phyloP scores from a whole-genome alignment of 2,113 vertebrate genomes.

The Pomatostomus ruficeps region DNA sequence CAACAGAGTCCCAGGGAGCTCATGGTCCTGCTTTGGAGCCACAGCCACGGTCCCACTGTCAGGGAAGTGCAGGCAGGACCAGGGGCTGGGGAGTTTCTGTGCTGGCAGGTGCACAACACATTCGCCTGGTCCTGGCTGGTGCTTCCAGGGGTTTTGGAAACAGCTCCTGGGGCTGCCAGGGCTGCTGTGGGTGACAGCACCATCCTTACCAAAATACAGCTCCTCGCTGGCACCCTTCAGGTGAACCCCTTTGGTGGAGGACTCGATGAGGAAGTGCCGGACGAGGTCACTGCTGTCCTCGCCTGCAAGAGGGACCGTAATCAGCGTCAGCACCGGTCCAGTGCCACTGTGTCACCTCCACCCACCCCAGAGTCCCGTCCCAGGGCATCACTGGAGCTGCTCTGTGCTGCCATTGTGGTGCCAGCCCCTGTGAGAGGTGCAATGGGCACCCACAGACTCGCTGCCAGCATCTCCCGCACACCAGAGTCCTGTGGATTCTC shows the following conservation, averaged over 20 bases:
- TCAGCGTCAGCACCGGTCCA: fast-evolving
- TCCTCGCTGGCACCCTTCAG: slow-evolving; percentile 86
- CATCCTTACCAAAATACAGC: slow-evolving; percentile 84
- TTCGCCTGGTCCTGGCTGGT: neutral
- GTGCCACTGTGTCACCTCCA: fast-evolving
- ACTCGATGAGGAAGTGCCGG: slow-evolving; percentile 90
- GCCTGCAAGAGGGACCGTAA: neutral
- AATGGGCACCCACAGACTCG: fast-evolving
- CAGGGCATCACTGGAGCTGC: neutral
- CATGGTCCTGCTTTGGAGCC: neutral
- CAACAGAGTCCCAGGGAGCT: neutral
- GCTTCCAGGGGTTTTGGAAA: neutral
- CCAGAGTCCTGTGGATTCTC: neutral
- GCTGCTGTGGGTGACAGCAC: neutral
- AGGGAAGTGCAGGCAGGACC: neutral
- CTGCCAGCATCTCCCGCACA: neutral
- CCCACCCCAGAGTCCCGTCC: neutral
- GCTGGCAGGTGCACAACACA: neutral
- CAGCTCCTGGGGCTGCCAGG: neutral
- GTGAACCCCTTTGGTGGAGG: slow-evolving; percentile 86
- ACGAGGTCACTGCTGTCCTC: slow-evolving; percentile 66
- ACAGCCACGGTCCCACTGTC: fast-evolving
- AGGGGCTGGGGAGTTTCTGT: neutral
- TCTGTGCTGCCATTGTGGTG: fast-evolving
- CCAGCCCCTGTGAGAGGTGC: neutral